Percentiles rank a stretch among this genome's conserved stretches.
These are phyloP conservation scores for Crax fasciolata DNA, from an alignment of 2,797 vertebrate species.

Conservation along the genomic window DNA sequence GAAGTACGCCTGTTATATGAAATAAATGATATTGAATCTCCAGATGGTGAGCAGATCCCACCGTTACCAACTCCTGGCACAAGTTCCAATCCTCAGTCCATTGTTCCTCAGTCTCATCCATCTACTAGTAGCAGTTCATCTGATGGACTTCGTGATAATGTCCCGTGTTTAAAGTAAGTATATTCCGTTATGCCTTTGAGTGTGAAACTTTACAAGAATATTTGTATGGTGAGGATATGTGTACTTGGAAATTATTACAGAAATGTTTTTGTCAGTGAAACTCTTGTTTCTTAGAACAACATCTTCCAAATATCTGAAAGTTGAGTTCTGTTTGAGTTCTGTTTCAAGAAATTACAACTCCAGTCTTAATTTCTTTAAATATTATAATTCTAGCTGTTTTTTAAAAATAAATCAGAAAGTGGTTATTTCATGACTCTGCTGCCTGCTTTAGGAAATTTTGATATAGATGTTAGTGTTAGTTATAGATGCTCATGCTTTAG, in stretches of 20 bases:
- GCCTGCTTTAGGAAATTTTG: background rate
- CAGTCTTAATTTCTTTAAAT: background rate
- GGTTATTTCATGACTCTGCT: background rate
- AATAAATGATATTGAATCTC: constrained; percentile 93
- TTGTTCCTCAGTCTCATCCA: constrained; percentile 91
- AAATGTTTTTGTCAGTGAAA: background rate
- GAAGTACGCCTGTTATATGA: constrained; percentile 96
- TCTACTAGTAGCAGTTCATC: constrained; percentile 98
- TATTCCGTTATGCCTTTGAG: background rate
- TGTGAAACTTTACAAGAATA: background rate
- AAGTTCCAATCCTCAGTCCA: constrained; percentile 90
- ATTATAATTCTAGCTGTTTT: background rate
- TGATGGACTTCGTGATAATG: constrained; percentile 93
- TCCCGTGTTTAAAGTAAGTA: constrained; percentile 96
- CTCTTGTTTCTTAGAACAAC: background rate
- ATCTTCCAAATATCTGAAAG: background rate
- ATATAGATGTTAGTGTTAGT: background rate
- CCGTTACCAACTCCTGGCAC: constrained; percentile 90
- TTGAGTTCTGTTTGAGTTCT: background rate
- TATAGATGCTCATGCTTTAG: background rate
- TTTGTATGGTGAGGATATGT: background rate
- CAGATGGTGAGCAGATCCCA: constrained; percentile 92
- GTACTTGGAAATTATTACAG: background rate
- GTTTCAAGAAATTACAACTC: background rate
- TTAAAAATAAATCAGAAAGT: background rate